These are phyloP conservation scores for Trissonchulus latispiculum DNA, from an alignment of 2,888 invertebrate genomes.

Conservation along the genomic window DNA sequence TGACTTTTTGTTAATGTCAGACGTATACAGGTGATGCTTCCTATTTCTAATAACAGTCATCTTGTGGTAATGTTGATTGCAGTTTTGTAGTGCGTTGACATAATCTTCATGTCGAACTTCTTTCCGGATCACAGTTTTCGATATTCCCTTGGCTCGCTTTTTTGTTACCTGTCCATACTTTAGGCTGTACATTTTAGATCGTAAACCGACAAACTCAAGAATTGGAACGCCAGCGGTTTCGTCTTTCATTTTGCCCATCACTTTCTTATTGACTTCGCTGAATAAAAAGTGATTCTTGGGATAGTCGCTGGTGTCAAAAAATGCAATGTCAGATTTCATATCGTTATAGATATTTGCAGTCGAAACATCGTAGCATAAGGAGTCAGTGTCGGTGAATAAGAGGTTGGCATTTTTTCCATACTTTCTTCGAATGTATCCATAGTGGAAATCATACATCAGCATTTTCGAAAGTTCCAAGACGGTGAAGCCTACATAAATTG, in stretches of 20 bases:
- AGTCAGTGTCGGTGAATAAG: slow-evolving; percentile 4
- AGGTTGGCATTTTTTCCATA: not conserved
- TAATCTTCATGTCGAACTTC: no score
- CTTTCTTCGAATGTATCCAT: not conserved
- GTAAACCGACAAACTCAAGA: slow-evolving; percentile 7
- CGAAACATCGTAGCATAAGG: not conserved
- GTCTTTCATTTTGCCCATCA: slow-evolving; percentile 9
- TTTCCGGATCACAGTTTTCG: no score
- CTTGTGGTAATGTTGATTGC: no score
- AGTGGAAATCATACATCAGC: not conserved
- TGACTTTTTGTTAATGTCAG: no score
- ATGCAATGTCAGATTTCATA: not conserved
- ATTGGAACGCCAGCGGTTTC: slow-evolving; percentile 2
- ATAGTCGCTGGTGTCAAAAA: slow-evolving; percentile 6
- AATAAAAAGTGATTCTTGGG: not conserved
- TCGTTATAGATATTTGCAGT: slow-evolving; percentile 5
- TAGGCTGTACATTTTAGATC: slow-evolving; percentile 1
- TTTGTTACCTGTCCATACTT: not conserved
- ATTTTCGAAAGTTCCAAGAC: slow-evolving; percentile 4
- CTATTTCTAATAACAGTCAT: no score
- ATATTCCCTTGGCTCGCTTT: slow-evolving; percentile 3
- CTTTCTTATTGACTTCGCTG: not conserved
- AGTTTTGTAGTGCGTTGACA: no score
- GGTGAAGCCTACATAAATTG: slow-evolving; percentile 6
- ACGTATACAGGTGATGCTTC: no score